These are phyloP conservation scores for Campylomormyrus tamandua DNA, from an alignment of 2,113 vertebrate genomes.

Conservation along the genomic window DNA sequence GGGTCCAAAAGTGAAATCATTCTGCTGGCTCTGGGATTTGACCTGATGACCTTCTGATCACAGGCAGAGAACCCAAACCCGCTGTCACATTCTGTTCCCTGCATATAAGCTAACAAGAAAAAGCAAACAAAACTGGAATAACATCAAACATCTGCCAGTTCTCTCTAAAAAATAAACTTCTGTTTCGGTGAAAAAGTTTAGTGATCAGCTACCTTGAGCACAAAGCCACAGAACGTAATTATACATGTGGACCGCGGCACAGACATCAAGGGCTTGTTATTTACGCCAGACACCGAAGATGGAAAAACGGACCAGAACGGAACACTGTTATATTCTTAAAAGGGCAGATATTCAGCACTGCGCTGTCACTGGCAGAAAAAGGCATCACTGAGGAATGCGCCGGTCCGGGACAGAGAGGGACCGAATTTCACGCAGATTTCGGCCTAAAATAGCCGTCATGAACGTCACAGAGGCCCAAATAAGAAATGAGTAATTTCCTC, in stretches of 20 bases:
- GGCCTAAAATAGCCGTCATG: constrained; percentile 40
- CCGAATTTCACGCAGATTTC: constrained; percentile 28
- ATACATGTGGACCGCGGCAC: not conserved
- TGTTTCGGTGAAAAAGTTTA: not conserved
- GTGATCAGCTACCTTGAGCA: not conserved
- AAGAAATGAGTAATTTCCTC: constrained; percentile 37
- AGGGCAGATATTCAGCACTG: not conserved
- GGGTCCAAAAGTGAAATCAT: not conserved
- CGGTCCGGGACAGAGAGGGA: not conserved
- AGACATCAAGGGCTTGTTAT: not conserved
- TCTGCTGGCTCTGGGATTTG: not conserved
- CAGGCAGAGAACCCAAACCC: not conserved
- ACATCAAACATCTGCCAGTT: not conserved
- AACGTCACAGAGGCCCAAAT: constrained; percentile 26
- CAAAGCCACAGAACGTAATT: not conserved
- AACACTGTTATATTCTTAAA: not conserved
- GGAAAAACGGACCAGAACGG: not conserved
- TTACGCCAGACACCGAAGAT: not conserved
- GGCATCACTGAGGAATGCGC: not conserved
- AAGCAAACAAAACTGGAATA: not conserved
- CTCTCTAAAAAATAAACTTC: not conserved
- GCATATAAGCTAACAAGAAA: not conserved
- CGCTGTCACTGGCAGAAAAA: not conserved
- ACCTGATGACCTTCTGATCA: not conserved
- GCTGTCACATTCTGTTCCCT: not conserved